Conservation (phyloP, 2,113 vertebrate genomes). For the Halcyon malimbica region DNA sequence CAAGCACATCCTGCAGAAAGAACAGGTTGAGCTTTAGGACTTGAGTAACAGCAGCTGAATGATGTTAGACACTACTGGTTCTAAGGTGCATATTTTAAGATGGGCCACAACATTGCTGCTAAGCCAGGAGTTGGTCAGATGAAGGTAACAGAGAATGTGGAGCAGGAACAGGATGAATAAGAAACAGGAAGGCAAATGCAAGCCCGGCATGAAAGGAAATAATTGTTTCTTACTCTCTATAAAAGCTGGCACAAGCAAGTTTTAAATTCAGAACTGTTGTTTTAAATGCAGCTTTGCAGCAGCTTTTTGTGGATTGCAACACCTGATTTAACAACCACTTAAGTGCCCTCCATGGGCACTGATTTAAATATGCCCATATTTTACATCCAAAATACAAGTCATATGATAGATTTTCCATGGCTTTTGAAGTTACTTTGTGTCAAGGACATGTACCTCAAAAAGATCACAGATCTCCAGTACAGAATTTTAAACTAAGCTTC, state of each 20-base stretch:
- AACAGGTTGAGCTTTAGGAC: neutral
- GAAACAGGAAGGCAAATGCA: neutral
- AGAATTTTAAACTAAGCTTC: neutral
- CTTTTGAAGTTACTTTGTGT: neutral
- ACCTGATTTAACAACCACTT: neutral
- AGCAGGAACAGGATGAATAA: neutral
- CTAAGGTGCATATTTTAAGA: neutral
- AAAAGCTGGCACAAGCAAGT: neutral
- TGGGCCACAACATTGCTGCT: neutral
- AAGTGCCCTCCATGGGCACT: neutral
- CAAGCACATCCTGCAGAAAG: neutral
- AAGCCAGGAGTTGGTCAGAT: neutral
- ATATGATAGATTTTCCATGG: neutral
- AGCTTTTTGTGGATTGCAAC: neutral
- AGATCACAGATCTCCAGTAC: neutral
- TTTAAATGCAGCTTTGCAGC: neutral
- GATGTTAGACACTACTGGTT: neutral
- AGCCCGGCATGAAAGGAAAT: neutral
- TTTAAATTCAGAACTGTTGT: neutral
- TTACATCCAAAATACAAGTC: neutral
- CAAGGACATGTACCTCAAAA: neutral
- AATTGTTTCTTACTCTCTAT: neutral
- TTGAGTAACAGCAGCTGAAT: neutral
- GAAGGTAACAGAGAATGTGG: neutral
- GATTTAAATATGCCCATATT: neutral